Evolutionary conservation across 2,888 invertebrate genomes (phyloP).

Genomic region (Nemotelus pantherinus): DNA sequence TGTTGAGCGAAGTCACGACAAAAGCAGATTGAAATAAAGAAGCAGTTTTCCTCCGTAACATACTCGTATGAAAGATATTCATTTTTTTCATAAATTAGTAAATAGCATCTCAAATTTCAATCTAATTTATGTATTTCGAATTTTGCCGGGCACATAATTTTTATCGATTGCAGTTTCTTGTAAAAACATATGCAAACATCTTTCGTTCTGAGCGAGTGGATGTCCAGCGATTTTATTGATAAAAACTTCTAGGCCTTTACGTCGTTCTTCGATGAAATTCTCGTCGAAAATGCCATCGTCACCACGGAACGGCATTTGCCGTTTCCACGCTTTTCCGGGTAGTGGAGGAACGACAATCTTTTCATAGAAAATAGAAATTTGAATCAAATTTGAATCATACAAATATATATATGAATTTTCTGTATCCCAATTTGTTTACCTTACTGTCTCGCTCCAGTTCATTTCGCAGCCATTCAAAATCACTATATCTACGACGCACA

Average conservation of each 20-base stretch:
- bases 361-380: constrained; percentile 2
- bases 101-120: constrained; percentile 14
- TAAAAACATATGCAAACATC: constrained; percentile 99
- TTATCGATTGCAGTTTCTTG: constrained; percentile 98
- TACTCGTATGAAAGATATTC: too few species aligned
- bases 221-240: constrained; percentile 99
- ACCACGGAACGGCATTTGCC: constrained; percentile 96
- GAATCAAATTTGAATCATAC: too few species aligned
- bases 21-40: not conserved
- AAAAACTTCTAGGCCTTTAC: constrained; percentile 97
- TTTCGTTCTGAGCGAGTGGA: constrained; percentile 97
- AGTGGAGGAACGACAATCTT: constrained; percentile 98
- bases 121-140: constrained; percentile 85
- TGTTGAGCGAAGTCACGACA: not conserved
- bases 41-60: not conserved
- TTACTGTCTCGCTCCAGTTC: constrained; percentile 99
- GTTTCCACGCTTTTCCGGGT: constrained; percentile 98
- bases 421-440: constrained; percentile 67
- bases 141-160: constrained; percentile 99
- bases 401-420: not conserved
- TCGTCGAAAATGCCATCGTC: constrained; percentile 99
- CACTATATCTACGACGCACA: constrained; percentile 96
- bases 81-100: constrained; percentile 8
- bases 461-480: constrained; percentile 99
- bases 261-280: constrained; percentile 98